Evolutionary conservation across 2,888 invertebrate genomes (phyloP).

Genomic region (Troilus luridus): DNA sequence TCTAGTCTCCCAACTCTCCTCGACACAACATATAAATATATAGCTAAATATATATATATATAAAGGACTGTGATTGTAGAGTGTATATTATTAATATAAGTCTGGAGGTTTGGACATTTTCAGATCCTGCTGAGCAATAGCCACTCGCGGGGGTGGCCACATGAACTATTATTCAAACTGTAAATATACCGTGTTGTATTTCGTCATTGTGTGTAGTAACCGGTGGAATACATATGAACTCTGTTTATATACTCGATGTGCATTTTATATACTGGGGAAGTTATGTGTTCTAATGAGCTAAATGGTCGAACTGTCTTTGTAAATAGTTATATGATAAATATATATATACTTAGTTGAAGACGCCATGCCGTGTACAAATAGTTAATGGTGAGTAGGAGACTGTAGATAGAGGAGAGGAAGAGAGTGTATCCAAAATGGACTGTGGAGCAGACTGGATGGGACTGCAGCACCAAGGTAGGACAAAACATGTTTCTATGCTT

Average conservation of each 20-base stretch:
- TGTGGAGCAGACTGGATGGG: conserved; percentile 20
- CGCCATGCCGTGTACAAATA: conserved; percentile 65
- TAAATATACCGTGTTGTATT: conserved; percentile 58
- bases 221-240: conserved; percentile 59
- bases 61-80: conserved; percentile 60
- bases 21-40: conserved; percentile 34
- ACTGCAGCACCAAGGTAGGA: conserved; percentile 62
- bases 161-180: conserved; percentile 30
- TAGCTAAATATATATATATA: background rate
- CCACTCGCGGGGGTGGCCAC: conserved; percentile 59
- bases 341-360: conserved; percentile 62
- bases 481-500: conserved; percentile 64
- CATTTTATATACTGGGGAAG: conserved; percentile 65
- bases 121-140: conserved; percentile 65
- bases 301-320: conserved; percentile 55
- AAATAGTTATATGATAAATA: conserved; percentile 59
- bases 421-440: conserved; percentile 36
- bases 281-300: conserved; percentile 61
- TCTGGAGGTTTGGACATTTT: conserved; percentile 65
- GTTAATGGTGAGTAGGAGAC: conserved; percentile 64
- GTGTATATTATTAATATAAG: conserved; percentile 56
- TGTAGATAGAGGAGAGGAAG: conserved; percentile 63
- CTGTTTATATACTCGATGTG: conserved; percentile 65
- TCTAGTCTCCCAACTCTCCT: conserved; percentile 62
- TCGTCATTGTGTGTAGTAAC: conserved; percentile 61